Evolutionary conservation across 53 echinoderm and acorn worm species (phyloP).

Genomic region (Paracentrotus lividus): DNA sequence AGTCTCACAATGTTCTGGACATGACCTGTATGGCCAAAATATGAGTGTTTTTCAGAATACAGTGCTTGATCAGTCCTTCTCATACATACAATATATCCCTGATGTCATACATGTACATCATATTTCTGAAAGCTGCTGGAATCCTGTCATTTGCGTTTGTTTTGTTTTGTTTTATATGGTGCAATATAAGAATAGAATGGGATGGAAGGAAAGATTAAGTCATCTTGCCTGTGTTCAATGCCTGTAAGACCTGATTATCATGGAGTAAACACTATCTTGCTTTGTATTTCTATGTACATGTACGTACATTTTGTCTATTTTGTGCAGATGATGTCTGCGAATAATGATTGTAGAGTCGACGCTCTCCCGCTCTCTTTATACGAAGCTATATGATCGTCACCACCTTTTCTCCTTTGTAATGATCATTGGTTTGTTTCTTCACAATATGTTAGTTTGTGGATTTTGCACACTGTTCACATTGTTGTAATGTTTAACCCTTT

Average conservation of each 20-base stretch:
- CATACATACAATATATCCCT: background rate
- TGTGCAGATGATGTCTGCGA: background rate
- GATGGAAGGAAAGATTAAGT: background rate
- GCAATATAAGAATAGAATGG: conserved; percentile 9
- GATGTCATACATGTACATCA: background rate
- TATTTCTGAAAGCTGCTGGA: background rate
- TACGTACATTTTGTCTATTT: too few relatives aligned
- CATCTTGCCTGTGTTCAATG: conserved; percentile 21
- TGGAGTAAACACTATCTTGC: background rate
- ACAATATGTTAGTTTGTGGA: background rate
- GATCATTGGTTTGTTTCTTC: background rate
- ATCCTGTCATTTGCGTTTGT: conserved; percentile 22
- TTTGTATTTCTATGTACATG: conserved; percentile 22
- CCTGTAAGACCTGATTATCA: background rate
- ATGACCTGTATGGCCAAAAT: too few relatives aligned
- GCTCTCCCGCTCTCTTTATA: background rate
- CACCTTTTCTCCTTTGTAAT: background rate
- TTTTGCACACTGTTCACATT: background rate
- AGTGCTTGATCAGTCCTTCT: background rate
- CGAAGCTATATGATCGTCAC: background rate
- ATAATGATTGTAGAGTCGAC: background rate
- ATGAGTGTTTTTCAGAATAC: too few relatives aligned
- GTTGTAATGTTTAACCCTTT: background rate
- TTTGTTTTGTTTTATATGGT: conserved; percentile 39
- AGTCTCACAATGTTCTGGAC: too few relatives aligned